Evolutionary conservation across 2,888 invertebrate genomes (phyloP).

Genomic region (Geophilus truncorum): DNA sequence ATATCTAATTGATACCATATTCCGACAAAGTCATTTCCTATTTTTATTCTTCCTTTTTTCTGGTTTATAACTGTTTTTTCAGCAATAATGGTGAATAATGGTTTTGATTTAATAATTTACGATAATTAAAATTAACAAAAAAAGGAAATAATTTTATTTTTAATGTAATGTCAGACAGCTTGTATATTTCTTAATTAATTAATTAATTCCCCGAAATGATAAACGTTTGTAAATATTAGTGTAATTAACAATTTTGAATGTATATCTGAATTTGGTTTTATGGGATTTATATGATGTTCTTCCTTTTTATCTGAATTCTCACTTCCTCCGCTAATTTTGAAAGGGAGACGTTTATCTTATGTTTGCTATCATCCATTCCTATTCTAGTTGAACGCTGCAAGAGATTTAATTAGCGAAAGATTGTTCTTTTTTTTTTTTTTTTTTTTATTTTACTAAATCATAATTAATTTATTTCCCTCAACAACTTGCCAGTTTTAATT

Average conservation of each 20-base stretch:
- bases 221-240: slow-evolving; percentile 1
- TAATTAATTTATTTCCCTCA: background rate
- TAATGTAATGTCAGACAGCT: slow-evolving; percentile 9
- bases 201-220: background rate
- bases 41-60: background rate
- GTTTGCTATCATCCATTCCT: background rate
- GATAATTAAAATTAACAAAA: background rate
- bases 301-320: background rate
- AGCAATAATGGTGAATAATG: background rate
- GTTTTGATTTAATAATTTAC: background rate
- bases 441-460: background rate
- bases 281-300: slow-evolving; percentile 9
- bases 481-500: background rate
- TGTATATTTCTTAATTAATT: slow-evolving; percentile 20
- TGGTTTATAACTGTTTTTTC: background rate
- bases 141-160: background rate
- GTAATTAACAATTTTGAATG: slow-evolving; percentile 22
- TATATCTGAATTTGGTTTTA: slow-evolving; percentile 22
- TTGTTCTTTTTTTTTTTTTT: background rate
- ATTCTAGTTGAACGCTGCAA: background rate
- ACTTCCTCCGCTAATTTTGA: background rate
- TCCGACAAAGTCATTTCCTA: background rate
- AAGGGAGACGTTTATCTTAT: background rate
- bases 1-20: background rate
- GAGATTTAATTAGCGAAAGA: background rate